phyloP scores from a whole-genome alignment of 2,888 invertebrate genomes.

The Serrognathus titanus region DNA sequence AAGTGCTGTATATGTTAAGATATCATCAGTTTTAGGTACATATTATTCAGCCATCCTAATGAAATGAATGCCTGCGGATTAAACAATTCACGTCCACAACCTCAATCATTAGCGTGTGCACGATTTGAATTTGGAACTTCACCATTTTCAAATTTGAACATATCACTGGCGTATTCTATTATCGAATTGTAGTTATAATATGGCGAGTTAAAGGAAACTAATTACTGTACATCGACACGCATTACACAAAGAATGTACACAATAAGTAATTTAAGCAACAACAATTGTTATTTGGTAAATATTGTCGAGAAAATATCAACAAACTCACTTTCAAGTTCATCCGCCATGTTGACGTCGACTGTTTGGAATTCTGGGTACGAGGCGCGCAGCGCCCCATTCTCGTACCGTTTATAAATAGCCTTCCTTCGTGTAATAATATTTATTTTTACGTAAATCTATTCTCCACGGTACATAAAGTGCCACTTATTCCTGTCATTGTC shows the following conservation, averaged over 20 bases:
- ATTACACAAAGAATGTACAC: neutral
- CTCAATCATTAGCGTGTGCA: conserved; percentile 16
- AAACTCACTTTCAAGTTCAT: conserved; percentile 75
- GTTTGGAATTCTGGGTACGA: conserved; percentile 39
- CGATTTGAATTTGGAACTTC: conserved; percentile 46
- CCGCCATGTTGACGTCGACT: conserved; percentile 72
- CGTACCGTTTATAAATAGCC: conserved; percentile 25
- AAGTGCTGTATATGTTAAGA: neutral
- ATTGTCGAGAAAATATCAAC: conserved; percentile 19
- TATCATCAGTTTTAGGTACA: neutral
- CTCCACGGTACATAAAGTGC: too few relatives aligned
- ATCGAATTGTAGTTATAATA: conserved; percentile 9
- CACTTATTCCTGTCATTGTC: too few relatives aligned
- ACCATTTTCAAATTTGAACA: conserved; percentile 48
- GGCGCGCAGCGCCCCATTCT: conserved; percentile 29
- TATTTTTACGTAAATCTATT: neutral
- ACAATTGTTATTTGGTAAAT: neutral
- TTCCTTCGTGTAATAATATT: conserved; percentile 2
- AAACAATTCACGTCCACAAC: neutral
- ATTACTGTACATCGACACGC: neutral
- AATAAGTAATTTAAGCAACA: neutral
- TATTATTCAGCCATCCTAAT: neutral
- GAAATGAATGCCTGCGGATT: neutral
- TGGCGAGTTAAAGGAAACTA: neutral
- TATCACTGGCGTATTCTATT: conserved; percentile 28